Evolutionary conservation across 2,888 invertebrate genomes (phyloP).

Genomic region (Luffia ferchaultella): DNA sequence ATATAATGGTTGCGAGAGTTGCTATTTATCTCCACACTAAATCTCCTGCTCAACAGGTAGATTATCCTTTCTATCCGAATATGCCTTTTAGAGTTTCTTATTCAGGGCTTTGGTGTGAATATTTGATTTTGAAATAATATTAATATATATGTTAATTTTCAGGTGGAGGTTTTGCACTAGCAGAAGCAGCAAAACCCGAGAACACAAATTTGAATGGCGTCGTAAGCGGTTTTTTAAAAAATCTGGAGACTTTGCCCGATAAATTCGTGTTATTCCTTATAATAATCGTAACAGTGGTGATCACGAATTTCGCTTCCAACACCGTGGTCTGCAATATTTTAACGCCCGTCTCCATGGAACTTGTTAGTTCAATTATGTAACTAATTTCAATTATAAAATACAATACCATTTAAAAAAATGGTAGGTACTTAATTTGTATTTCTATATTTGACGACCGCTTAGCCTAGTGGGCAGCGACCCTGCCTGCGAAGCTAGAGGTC

Average conservation of each 20-base stretch:
- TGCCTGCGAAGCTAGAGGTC: too few relatives aligned
- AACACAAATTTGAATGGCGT: constrained; percentile 10
- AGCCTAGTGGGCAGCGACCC: too few relatives aligned
- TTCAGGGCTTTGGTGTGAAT: too few relatives aligned
- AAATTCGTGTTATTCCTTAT: constrained; percentile 8
- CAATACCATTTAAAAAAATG: too few relatives aligned
- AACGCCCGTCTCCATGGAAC: constrained; percentile 36
- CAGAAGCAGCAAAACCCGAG: constrained; percentile 9
- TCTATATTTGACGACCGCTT: too few relatives aligned
- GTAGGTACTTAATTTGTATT: too few relatives aligned
- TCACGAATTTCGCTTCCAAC: constrained; percentile 48
- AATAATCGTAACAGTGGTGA: constrained; percentile 25
- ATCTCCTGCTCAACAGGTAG: too few relatives aligned
- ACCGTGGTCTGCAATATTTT: constrained; percentile 40
- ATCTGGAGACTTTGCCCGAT: constrained; percentile 3
- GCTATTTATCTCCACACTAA: too few relatives aligned
- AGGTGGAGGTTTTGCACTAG: constrained; percentile 14
- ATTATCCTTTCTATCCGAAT: too few relatives aligned
- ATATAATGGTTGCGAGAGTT: too few relatives aligned
- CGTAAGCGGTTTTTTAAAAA: constrained; percentile 4
- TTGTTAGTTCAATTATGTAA: too few relatives aligned
- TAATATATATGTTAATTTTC: background rate
- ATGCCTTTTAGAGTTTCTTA: too few relatives aligned
- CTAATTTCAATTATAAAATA: background rate
- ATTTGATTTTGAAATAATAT: background rate